Evolutionary conservation across 2,113 vertebrate genomes (phyloP).

Genomic region (sheep (Ovis aries)): ARS-UI_Ramb_v3.0 NC_056056.1:7907001-7907500

Average conservation of each 20-base stretch:
- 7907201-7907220: not conserved
- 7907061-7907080: not conserved
- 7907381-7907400: not conserved
- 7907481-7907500: not conserved
- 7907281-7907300: not conserved
- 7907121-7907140: not conserved
- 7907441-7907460: not conserved
- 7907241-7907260: not conserved
- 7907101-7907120: not conserved
- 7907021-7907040: not conserved
- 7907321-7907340: not conserved
- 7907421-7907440: not conserved
- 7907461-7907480: not conserved
- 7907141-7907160: not conserved
- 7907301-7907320: not conserved
- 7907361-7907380: not conserved
- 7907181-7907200: conserved; percentile 19
- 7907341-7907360: not conserved
- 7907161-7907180: not conserved
- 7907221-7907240: not conserved
- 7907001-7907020: not conserved
- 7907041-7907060: not conserved
- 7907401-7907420: not conserved
- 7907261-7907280: not conserved
- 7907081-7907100: not conserved